Evolutionary conservation across 2,113 vertebrate species (phyloP).

Genomic region (Cryptomyrus ogoouensis): DNA sequence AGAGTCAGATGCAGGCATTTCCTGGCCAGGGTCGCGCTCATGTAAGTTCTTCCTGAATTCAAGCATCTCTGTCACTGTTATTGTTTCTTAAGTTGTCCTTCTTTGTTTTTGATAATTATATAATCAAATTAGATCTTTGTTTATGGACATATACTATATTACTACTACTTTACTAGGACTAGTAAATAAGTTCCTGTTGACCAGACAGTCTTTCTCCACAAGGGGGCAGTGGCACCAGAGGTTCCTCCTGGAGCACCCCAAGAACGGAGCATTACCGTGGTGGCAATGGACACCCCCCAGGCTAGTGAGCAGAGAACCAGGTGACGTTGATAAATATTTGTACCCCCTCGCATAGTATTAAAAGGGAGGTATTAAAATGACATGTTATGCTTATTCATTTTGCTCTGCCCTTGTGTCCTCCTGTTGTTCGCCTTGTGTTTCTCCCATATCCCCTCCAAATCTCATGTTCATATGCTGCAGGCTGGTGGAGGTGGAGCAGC

Average conservation of each 20-base stretch:
- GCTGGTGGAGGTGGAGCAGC: constrained; percentile 67
- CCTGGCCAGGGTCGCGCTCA: constrained; percentile 33
- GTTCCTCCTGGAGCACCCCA: constrained; percentile 78
- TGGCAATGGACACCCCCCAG: constrained; percentile 56
- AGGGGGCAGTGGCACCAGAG: constrained; percentile 60
- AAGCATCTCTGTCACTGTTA: not conserved
- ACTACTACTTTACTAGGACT: not conserved
- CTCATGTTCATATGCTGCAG: constrained; percentile 44
- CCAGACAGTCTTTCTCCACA: constrained; percentile 24
- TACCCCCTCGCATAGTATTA: not conserved
- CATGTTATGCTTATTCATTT: not conserved
- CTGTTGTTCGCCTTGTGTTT: not conserved
- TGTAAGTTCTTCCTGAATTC: constrained; percentile 33
- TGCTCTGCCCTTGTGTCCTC: not conserved
- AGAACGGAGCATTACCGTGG: constrained; percentile 61
- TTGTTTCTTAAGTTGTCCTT: not conserved
- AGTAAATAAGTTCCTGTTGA: not conserved
- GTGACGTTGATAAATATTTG: constrained; percentile 46
- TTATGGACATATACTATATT: not conserved
- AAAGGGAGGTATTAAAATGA: not conserved
- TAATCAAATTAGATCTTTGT: not conserved
- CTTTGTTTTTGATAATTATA: not conserved
- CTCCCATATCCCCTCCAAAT: not conserved
- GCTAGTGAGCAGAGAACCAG: constrained; percentile 64
- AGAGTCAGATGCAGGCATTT: constrained; percentile 56